These are phyloP conservation scores for Drosophila antonietae DNA, from an alignment of 2,888 invertebrate species.

Conservation along the genomic window DNA sequence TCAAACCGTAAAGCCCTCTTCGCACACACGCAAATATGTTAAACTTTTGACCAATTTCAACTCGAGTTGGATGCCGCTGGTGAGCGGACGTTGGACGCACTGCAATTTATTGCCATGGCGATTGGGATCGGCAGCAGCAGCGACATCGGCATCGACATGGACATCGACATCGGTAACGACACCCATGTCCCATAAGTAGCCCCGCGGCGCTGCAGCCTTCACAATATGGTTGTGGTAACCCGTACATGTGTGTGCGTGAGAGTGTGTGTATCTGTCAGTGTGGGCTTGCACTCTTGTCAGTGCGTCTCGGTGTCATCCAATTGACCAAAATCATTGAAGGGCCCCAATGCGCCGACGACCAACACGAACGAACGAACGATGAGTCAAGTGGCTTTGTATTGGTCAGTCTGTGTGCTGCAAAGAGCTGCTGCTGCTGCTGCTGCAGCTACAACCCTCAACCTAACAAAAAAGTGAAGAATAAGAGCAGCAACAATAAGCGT, in stretches of 20 bases:
- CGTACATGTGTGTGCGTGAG: slow-evolving; percentile 17
- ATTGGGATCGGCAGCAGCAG: slow-evolving; percentile 51
- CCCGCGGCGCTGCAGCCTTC: slow-evolving; percentile 55
- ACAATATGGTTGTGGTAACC: slow-evolving; percentile 58
- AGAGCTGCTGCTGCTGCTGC: too few species aligned
- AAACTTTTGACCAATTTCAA: slow-evolving; percentile 81
- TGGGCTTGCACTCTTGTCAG: slow-evolving; percentile 19
- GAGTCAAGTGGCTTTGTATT: slow-evolving; percentile 51
- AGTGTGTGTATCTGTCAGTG: not conserved
- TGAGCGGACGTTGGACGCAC: slow-evolving; percentile 51
- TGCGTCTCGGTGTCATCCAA: slow-evolving; percentile 50
- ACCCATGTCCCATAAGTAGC: slow-evolving; percentile 54
- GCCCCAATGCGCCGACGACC: slow-evolving; percentile 13
- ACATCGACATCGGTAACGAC: slow-evolving; percentile 18
- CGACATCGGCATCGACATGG: slow-evolving; percentile 3
- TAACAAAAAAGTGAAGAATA: slow-evolving; percentile 24
- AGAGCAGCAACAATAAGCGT: slow-evolving; percentile 52
- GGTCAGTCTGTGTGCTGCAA: slow-evolving; percentile 36
- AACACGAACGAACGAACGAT: not conserved
- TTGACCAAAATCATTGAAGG: slow-evolving; percentile 62
- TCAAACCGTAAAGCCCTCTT: slow-evolving; percentile 37
- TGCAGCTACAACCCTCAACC: slow-evolving; percentile 9
- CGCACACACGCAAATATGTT: slow-evolving; percentile 77
- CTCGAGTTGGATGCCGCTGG: slow-evolving; percentile 65
- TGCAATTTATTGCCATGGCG: slow-evolving; percentile 79